Evolutionary conservation across 2,113 vertebrate genomes (phyloP).

Genomic region (Dendropsophus ebraccatus): DNA sequence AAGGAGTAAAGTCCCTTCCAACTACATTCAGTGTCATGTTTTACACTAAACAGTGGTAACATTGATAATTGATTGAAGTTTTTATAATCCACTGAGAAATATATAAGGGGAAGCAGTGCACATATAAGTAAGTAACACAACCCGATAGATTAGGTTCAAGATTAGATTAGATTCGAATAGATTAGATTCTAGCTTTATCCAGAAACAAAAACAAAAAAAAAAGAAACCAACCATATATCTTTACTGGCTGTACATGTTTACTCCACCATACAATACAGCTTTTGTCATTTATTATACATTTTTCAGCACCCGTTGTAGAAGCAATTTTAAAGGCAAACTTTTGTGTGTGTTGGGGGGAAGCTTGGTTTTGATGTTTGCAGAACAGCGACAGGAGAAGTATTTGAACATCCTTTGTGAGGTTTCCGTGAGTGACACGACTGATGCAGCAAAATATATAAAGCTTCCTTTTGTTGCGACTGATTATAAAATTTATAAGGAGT

Average conservation of each 20-base stretch:
- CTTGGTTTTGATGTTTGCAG: constrained; percentile 42
- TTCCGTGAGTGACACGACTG: constrained; percentile 39
- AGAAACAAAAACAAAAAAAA: too few relatives aligned
- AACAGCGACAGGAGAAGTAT: neutral
- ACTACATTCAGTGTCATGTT: too few relatives aligned
- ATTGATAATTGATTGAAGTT: neutral
- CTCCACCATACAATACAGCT: neutral
- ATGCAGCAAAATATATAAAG: constrained; percentile 43
- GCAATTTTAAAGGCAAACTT: constrained; percentile 39
- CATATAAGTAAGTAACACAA: neutral
- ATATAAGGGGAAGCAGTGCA: neutral
- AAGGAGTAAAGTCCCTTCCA: too few relatives aligned
- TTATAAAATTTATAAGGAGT: constrained; percentile 47
- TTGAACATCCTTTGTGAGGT: constrained; percentile 35
- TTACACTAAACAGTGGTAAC: neutral
- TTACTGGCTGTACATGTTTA: neutral
- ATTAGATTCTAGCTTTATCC: neutral
- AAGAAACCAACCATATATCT: neutral
- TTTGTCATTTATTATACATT: constrained; percentile 5
- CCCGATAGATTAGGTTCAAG: constrained; percentile 9
- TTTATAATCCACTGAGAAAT: neutral
- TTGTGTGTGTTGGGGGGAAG: neutral
- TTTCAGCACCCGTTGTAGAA: constrained; percentile 11
- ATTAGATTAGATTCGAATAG: too few relatives aligned
- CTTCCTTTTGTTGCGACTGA: constrained; percentile 38